Evolutionary conservation across 2,113 vertebrate genomes (phyloP), one percentile per base, ranked within the genome.

Genomic region (Esox niger): DNA sequence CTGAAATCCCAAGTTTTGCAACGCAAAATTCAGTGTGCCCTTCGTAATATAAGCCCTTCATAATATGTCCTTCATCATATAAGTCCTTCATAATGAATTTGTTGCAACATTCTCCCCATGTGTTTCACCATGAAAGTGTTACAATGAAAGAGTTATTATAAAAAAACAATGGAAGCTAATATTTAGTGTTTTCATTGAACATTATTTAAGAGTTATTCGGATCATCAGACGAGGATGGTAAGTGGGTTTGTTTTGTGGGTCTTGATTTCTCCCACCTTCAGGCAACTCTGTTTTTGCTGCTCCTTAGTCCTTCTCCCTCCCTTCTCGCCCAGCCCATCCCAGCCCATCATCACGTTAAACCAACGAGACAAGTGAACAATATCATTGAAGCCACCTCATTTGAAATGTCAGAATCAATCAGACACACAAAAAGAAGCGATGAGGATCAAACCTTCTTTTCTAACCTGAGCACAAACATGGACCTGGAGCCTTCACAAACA

Each of bases 361-460:
- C 91, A 91, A 90, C 63, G 82, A 92, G 93, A 92, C 94, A 94
- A 93, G 93, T 93, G 90, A 90, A 93, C 90, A 91, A 89, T 86
- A 79, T 87, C 77, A 67, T 82, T 82, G 83, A 88, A 88, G 78
- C 85, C 73, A 73, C 31, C 88, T 88, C 84, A 81, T 93, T 92
- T 85, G 82, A 79, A 82, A 30, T 65, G 74, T 91, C 91, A 86
- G 84, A 86, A 92, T 76, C 57, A 76, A 91, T 91, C 86, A 90
- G 79, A 90, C 47, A 52, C n/a, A 52, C 11, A 52, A 11, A 52
- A 49, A 6, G 6, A 6, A 20, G n/a, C 1, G n/a, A 52, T 52
- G 47, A 52, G 47, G 47, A 52, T 52, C 35, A 52, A 52, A 3
- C 47, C 47, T 21, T 6, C 47, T 15, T 21, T 52, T 23, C n/a